Conservation (phyloP, 2,888 invertebrate species). For the Diloba caeruleocephala region DNA sequence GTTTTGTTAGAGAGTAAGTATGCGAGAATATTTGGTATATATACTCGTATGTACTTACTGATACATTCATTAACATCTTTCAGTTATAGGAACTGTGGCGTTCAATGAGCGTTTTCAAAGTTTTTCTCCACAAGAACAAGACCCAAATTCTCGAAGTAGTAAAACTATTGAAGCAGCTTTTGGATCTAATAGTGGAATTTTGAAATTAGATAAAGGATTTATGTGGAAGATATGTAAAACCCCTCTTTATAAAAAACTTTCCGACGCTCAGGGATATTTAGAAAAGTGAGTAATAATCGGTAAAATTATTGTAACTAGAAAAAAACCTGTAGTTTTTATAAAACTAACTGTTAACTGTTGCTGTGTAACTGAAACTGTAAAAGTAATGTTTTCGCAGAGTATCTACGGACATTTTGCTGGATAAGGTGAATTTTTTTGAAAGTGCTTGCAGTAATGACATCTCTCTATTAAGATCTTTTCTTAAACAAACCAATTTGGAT, state of each 20-base stretch:
- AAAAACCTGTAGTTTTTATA: too few species aligned
- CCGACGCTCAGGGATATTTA: constrained; percentile 91
- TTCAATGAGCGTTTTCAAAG: constrained; percentile 92
- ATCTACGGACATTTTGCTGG: constrained; percentile 90
- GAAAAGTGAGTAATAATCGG: constrained; percentile 85
- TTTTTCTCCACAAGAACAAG: constrained; percentile 90
- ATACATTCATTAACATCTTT: constrained; percentile 45
- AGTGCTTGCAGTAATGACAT: constrained; percentile 61
- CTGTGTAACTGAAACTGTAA: too few species aligned
- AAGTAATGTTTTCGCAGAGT: constrained; percentile 81
- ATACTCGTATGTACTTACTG: too few species aligned
- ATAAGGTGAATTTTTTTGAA: constrained; percentile 86
- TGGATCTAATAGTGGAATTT: constrained; percentile 91
- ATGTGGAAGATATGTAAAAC: constrained; percentile 93
- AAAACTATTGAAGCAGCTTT: constrained; percentile 92
- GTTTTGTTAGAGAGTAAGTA: too few species aligned
- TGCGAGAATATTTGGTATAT: too few species aligned
- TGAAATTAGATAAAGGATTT: constrained; percentile 92
- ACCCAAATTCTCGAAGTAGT: constrained; percentile 90
- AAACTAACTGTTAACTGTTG: too few species aligned
- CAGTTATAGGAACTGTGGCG: constrained; percentile 93
- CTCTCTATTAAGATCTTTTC: constrained; percentile 91
- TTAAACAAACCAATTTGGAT: constrained; percentile 91
- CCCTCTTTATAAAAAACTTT: constrained; percentile 91
- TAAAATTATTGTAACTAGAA: too few species aligned